Evolutionary conservation across 2,797 vertebrate species (phyloP).

Genomic region (Pangasius djambal): DNA sequence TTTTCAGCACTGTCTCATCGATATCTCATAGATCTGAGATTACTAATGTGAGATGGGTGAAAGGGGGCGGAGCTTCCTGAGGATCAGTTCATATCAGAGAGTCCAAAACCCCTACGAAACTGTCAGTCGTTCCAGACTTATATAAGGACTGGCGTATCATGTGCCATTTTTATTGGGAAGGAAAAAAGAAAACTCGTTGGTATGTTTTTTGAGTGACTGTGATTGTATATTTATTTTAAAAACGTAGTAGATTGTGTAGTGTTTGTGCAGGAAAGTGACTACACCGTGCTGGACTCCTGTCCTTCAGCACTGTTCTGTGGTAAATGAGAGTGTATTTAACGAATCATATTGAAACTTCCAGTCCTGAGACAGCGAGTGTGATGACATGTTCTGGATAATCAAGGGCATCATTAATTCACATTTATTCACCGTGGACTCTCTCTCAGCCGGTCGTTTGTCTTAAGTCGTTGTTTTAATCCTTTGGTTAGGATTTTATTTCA

Average conservation of each 20-base stretch:
- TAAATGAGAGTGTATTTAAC: not conserved
- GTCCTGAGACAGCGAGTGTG: not conserved
- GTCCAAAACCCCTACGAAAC: not conserved
- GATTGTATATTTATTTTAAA: not conserved
- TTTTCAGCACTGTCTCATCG: slow-evolving; percentile 21
- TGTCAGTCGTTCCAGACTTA: not conserved
- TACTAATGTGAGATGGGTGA: not conserved
- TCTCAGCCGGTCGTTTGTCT: slow-evolving; percentile 4
- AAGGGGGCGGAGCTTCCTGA: not conserved
- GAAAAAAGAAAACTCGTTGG: no score
- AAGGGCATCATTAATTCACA: slow-evolving; percentile 8
- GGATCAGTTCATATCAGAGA: not conserved
- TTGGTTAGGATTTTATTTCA: not conserved
- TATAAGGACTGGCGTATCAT: not conserved
- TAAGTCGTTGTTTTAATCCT: slow-evolving; percentile 3
- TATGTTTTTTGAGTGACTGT: not conserved
- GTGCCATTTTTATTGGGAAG: not conserved
- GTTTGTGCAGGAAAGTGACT: not conserved
- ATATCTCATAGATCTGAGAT: not conserved
- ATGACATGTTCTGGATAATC: slow-evolving; percentile 3
- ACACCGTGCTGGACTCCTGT: not conserved
- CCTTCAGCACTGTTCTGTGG: not conserved
- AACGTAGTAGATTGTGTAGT: not conserved
- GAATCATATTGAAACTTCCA: not conserved
- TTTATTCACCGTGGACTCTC: not conserved